Base-by-base conservation (phyloP, 2,113 vertebrate genomes). In the Pluvialis apricaria region DNA sequence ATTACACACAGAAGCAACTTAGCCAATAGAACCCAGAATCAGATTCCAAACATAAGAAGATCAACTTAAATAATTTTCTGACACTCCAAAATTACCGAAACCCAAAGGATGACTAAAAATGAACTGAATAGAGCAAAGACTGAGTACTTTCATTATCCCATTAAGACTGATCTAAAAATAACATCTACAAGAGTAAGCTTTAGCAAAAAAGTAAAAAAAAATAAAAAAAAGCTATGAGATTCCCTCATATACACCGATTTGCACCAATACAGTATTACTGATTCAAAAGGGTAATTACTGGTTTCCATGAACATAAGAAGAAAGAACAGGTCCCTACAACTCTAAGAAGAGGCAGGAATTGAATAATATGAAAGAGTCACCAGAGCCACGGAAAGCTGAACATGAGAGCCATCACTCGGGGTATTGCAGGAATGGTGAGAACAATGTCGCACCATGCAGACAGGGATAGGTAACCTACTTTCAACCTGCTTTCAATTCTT, bases 331-430 rank as follows among this genome's bases (percentile, higher is more conserved):
- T 61, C 26, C 20, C 42, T 42, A 26, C 17, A 57, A 36, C 9
- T 54, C 72, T 31, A 77, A 52, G 66, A 75, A 60, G 36, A 80
- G 42, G 34, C 38, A 89, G 52, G 38, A 51, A 51, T 9, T 60
- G 51, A 72, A 72, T 47, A 72, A 13, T 3, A 44, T 6, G 20
- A 52, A 57, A 24, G 61, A 71, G 68, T 32, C 62, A 57, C 21
- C 24, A 76, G 64, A 47, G 73, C 6, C 20, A 29, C 5, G 36
- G 38, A 36, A 83, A 89, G n/a, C 52, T 60, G 32, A 72, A 36
- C 28, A 20, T 0, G 1, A 34, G 6, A n/a, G 25, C 29, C 58
- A 54, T 13, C 28, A n/a, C 32, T 40, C 22, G 24, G 13, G 31
- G 58, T 29, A 40, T 3, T 29, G 38, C 54, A 72, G 0, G 0